phyloP scores from a whole-genome alignment of 2,888 invertebrate species.

The Orchesella flavescens region DNA sequence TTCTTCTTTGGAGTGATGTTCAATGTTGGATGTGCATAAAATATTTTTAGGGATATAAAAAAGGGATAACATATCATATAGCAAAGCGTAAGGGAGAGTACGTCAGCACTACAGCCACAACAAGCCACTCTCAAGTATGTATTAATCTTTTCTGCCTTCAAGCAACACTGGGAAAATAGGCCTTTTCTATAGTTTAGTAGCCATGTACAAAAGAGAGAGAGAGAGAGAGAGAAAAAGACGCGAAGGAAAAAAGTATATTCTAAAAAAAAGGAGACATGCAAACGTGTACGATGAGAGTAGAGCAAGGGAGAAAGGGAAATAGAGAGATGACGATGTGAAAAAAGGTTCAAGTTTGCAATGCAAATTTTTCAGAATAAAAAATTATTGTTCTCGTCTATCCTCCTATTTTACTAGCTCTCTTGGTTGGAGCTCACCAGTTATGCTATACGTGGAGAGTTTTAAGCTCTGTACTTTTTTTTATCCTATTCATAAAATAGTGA shows the following conservation, averaged over 20 bases:
- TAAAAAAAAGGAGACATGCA: slow-evolving; percentile 3
- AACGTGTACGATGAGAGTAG: slow-evolving; percentile 2
- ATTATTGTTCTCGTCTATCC: slow-evolving; percentile 47
- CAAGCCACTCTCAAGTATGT: slow-evolving; percentile 47
- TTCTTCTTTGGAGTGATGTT: too few species aligned
- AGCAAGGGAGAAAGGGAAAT: background rate
- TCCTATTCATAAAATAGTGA: background rate
- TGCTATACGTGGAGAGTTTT: too few species aligned
- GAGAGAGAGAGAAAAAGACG: background rate
- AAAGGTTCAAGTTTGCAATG: slow-evolving; percentile 62
- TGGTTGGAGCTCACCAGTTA: too few species aligned
- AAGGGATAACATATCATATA: too few species aligned
- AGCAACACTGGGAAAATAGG: slow-evolving; percentile 23
- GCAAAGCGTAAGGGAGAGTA: too few species aligned
- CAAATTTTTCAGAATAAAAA: slow-evolving; percentile 61
- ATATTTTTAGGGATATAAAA: too few species aligned
- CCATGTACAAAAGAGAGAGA: too few species aligned
- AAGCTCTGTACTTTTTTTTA: too few species aligned
- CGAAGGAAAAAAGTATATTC: background rate
- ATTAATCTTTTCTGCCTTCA: slow-evolving; percentile 54
- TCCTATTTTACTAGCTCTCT: background rate
- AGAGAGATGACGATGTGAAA: slow-evolving; percentile 56
- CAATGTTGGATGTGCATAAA: too few species aligned
- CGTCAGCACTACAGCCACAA: background rate
- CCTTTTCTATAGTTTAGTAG: too few species aligned